Base-by-base conservation (phyloP, 2,888 invertebrate species). In the Oeneis ivallda region DNA sequence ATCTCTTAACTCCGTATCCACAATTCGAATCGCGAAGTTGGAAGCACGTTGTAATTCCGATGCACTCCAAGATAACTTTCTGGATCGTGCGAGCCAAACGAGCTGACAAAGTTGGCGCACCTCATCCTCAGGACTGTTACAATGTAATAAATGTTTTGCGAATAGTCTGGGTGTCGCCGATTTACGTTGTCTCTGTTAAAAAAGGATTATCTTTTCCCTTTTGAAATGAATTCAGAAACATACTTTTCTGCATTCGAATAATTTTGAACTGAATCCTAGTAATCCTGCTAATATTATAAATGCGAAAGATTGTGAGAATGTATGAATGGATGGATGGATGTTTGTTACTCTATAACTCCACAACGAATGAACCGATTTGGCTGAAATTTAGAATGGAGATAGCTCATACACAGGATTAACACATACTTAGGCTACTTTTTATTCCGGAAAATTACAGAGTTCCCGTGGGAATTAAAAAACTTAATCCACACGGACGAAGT, bases 61-160 rank as follows among this genome's bases (percentile, higher is more conserved):
- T 89, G 89, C 87, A 87, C 87, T 89, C 77, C 76, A 76, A 84
- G 86, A 87, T 87, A 88, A 87, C 86, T 89, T 85, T 81, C 79
- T 73, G 76, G 84, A 84, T 86, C 81, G 84, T 79, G 81, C 74
- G 78, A 76, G 80, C 83, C 80, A 83, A 87, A 86, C 85, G 86
- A 87, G 81, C 85, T 86, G 85, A 85, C 86, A 82, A 87, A 87
- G 83, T 89, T 86, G 76, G 75, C 75, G 73, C 68, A 75, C 74
- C 73, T 72, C 71, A 76, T 76, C 75, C 71, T 73, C 70, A 61
- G 62, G 60, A 73, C 68, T 71, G 75, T 70, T 74, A 78, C 79
- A 76, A 71, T 76, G 76, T 77, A 74, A 68, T 70, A 69, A 71
- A 71, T 66, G 67, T 60, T 64, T 65, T 65, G 66, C 54, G 62